Percentiles rank a stretch among this genome's conserved stretches.
Conservation (phyloP, 2,797 vertebrate genomes). For the Falco biarmicus region DNA sequence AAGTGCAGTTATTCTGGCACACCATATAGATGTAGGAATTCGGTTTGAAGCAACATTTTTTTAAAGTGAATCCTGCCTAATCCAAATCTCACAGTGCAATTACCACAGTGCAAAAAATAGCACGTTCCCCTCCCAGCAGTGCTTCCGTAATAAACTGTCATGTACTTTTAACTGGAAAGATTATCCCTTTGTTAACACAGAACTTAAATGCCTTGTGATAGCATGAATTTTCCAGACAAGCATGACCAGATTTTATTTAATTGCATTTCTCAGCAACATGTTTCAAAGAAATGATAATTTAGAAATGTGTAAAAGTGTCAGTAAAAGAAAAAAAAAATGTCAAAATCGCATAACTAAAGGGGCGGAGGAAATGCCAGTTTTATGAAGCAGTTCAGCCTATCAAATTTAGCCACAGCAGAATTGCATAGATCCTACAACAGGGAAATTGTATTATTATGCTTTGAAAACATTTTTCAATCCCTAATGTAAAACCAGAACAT, state of each 20-base stretch:
- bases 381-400: neutral
- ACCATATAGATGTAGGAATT: neutral
- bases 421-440: neutral
- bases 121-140: neutral
- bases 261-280: neutral
- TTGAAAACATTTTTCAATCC: neutral
- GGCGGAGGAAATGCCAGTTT: neutral
- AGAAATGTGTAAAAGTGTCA: neutral
- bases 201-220: neutral
- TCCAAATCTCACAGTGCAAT: neutral
- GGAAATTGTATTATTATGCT: neutral
- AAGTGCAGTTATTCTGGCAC: neutral
- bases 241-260: constrained; percentile 13
- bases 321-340: neutral
- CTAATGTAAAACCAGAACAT: neutral
- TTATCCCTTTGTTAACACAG: neutral
- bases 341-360: neutral
- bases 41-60: neutral
- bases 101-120: neutral
- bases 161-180: neutral
- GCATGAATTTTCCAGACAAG: neutral
- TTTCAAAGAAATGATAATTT: constrained; percentile 12
- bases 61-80: neutral
- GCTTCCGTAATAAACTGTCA: neutral
- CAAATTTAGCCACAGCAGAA: neutral